Evolutionary conservation across 2,113 vertebrate species (phyloP).

Genomic region (Malurus alboscapulatus): DNA sequence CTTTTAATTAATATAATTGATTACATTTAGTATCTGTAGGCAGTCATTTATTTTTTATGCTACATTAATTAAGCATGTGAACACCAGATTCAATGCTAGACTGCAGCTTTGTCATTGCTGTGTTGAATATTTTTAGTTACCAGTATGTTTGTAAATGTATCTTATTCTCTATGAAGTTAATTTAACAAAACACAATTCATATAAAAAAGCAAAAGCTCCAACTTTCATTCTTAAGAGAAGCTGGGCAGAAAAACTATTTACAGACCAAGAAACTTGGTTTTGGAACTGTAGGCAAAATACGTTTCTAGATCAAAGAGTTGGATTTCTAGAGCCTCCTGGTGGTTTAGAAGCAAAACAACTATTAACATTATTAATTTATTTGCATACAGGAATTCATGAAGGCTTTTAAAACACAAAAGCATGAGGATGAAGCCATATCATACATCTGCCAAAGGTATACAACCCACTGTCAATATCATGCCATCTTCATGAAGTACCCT

Average conservation of each 20-base stretch:
- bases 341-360: slow-evolving; percentile 57
- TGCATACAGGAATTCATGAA: neutral
- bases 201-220: neutral
- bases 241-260: neutral
- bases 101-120: neutral
- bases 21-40: neutral
- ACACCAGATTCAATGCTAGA: neutral
- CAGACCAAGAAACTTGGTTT: neutral
- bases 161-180: neutral
- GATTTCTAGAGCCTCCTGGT: slow-evolving; percentile 72
- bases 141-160: neutral
- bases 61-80: neutral
- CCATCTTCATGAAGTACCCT: neutral
- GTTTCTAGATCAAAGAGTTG: slow-evolving; percentile 18
- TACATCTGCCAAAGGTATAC: neutral
- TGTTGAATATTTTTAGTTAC: neutral
- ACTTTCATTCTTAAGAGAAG: neutral
- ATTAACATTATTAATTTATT: neutral
- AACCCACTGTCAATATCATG: neutral
- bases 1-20: neutral
- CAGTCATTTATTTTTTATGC: neutral
- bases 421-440: neutral
- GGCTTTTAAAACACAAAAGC: neutral
- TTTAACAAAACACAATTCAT: neutral
- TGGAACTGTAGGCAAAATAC: neutral